Percentiles rank a stretch among this genome's conserved stretches.
Conservation (phyloP, 2,113 vertebrate genomes). For the Coptodon rendalli region DNA sequence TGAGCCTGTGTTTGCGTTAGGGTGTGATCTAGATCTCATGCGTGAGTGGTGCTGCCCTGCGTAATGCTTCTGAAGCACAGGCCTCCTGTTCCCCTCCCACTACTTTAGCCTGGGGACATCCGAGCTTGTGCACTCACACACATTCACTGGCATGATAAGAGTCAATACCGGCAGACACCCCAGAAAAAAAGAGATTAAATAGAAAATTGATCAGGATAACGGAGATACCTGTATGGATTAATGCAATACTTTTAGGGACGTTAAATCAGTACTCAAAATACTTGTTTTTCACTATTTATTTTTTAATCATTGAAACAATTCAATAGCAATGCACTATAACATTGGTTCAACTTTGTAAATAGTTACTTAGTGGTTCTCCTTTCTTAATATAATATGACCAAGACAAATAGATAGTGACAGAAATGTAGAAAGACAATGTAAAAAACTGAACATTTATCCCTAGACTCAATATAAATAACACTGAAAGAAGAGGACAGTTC, state of each 20-base stretch:
- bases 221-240: neutral
- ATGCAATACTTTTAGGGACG: neutral
- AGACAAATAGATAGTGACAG: neutral
- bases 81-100: constrained; percentile 44
- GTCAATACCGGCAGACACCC: neutral
- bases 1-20: neutral
- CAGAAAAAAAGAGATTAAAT: neutral
- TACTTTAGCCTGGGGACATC: constrained; percentile 38
- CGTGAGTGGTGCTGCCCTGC: constrained; percentile 11
- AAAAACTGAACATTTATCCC: neutral
- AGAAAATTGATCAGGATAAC: neutral
- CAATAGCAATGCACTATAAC: neutral
- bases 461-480: neutral
- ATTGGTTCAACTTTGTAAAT: neutral
- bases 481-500: neutral
- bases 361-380: neutral
- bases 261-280: neutral
- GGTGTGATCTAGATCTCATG: constrained; percentile 13
- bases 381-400: neutral
- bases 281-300: neutral
- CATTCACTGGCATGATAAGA: constrained; percentile 4
- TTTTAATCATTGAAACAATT: neutral
- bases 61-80: constrained; percentile 38
- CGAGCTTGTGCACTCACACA: neutral
- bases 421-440: neutral